Evolutionary conservation across 2,113 vertebrate genomes (phyloP).

Genomic region (Chaetodon auriga): DNA sequence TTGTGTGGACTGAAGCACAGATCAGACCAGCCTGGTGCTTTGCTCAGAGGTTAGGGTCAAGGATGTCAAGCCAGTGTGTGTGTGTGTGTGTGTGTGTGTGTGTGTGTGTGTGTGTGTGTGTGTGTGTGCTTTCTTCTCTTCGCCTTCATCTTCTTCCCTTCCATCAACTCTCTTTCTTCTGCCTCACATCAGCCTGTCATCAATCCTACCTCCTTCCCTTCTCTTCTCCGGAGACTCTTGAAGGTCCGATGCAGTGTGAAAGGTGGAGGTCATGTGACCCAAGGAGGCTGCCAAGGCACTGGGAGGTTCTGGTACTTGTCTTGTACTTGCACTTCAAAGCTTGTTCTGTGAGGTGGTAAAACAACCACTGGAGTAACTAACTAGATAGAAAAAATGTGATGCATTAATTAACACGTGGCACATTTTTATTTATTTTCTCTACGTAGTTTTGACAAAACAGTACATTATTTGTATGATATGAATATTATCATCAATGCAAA

Average conservation of each 20-base stretch:
- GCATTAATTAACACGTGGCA: no score
- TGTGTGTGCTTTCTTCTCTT: not conserved
- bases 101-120: slow-evolving; percentile 40
- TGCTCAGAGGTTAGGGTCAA: slow-evolving; percentile 39
- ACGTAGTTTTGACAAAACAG: not conserved
- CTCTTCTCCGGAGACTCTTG: not conserved
- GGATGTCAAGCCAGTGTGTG: slow-evolving; percentile 13
- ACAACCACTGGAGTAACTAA: not conserved
- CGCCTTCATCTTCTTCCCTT: not conserved
- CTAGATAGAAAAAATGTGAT: not conserved
- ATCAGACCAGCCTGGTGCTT: slow-evolving; percentile 26
- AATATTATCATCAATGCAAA: not conserved
- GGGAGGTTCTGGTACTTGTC: not conserved
- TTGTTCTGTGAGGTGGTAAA: not conserved
- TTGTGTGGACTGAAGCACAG: not conserved
- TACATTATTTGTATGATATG: not conserved
- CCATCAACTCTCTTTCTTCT: not conserved
- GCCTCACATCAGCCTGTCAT: not conserved
- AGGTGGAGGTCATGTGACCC: not conserved
- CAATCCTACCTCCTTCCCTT: not conserved
- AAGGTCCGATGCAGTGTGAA: not conserved
- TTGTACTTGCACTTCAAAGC: no score
- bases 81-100: slow-evolving; percentile 23
- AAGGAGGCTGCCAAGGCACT: not conserved
- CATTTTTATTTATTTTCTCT: not conserved